These are phyloP conservation scores for Planococcus citri DNA, from an alignment of 1,140 invertebrate species.

Conservation along the genomic window DNA sequence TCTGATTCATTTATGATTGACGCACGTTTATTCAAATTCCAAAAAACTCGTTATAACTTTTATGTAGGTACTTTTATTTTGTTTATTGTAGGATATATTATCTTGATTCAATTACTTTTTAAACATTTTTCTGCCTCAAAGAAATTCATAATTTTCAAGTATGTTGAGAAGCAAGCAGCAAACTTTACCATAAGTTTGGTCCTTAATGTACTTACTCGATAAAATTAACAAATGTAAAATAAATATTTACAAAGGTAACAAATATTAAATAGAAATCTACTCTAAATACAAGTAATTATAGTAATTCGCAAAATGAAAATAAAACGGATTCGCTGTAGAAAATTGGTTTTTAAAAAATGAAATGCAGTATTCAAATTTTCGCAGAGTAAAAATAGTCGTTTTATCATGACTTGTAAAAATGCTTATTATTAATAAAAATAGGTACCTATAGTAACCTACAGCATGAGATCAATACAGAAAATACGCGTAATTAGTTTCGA, in stretches of 20 bases:
- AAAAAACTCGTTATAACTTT: no score
- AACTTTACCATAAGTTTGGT: neutral
- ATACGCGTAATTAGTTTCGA: neutral
- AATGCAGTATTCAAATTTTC: neutral
- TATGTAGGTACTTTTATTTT: no score
- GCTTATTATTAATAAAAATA: neutral
- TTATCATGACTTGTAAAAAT: neutral
- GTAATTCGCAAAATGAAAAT: neutral
- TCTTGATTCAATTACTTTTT: no score
- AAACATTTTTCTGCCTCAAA: neutral
- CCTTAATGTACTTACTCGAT: neutral
- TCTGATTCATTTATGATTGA: no score
- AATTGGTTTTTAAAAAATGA: neutral
- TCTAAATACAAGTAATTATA: neutral
- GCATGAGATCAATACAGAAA: neutral
- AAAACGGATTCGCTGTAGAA: conserved; percentile 6
- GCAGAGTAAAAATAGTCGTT: neutral
- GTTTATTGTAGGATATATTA: no score
- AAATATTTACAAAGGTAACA: neutral
- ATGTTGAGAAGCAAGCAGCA: neutral
- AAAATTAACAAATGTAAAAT: no score
- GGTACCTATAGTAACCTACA: neutral
- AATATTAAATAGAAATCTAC: neutral
- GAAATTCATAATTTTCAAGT: neutral
- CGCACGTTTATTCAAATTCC: no score